phyloP scores from a whole-genome alignment of 2,888 invertebrate genomes.

The Patella depressa region DNA sequence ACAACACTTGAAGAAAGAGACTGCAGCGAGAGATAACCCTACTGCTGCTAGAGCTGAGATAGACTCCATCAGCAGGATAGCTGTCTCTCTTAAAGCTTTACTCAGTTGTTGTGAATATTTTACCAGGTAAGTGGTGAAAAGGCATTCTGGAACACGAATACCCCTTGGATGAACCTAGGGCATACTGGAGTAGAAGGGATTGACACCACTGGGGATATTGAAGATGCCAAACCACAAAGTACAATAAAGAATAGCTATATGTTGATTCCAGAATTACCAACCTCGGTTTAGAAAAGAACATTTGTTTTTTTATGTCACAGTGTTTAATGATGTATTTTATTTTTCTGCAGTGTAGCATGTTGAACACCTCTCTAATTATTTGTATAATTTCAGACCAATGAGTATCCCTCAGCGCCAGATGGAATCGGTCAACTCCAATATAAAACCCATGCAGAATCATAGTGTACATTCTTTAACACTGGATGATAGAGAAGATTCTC shows the following conservation, averaged over 20 bases:
- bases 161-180: too few species aligned
- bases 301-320: too few species aligned
- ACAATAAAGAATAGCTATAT: too few species aligned
- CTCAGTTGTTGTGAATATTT: constrained; percentile 96
- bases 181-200: too few species aligned
- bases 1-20: constrained; percentile 90
- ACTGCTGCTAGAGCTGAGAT: constrained; percentile 87
- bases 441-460: constrained; percentile 60
- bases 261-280: too few species aligned
- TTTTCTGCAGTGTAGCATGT: constrained; percentile 10
- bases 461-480: constrained; percentile 61
- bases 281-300: too few species aligned
- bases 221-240: too few species aligned
- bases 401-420: constrained; percentile 59
- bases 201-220: too few species aligned
- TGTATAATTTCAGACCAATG: constrained; percentile 48
- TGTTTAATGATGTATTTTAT: too few species aligned
- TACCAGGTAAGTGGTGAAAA: constrained; percentile 80
- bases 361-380: too few species aligned
- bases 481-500: constrained; percentile 67
- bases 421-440: constrained; percentile 51
- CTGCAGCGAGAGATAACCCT: constrained; percentile 86
- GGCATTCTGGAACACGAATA: too few species aligned
- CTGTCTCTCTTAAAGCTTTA: constrained; percentile 93
- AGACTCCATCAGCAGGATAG: constrained; percentile 91